phyloP scores from a whole-genome alignment of 1,140 invertebrate genomes.

The Orchestia grillus region DNA sequence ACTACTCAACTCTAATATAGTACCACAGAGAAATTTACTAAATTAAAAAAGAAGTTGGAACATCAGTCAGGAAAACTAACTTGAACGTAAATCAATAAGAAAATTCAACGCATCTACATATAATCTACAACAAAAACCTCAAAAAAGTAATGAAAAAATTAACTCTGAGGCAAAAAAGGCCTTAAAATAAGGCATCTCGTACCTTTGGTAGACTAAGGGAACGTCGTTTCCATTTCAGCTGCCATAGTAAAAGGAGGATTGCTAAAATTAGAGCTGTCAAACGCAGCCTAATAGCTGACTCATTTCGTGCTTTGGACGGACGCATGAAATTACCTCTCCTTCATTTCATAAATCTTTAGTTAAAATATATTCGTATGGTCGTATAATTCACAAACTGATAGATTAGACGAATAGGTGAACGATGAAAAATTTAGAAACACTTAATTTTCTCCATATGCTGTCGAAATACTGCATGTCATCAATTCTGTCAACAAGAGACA shows the following conservation, averaged over 20 bases:
- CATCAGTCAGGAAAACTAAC: neutral
- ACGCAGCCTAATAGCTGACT: neutral
- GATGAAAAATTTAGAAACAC: neutral
- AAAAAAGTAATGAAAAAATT: neutral
- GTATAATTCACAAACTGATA: neutral
- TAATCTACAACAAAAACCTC: neutral
- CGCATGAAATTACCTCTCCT: neutral
- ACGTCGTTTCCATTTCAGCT: slow-evolving; percentile 67
- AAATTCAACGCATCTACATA: neutral
- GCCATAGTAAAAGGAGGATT: slow-evolving; percentile 60
- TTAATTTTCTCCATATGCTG: neutral
- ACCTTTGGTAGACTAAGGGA: slow-evolving; percentile 68
- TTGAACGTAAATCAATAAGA: neutral
- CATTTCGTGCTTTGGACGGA: neutral
- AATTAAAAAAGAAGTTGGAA: neutral
- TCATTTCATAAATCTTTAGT: neutral
- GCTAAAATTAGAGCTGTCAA: neutral
- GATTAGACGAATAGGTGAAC: too few species aligned
- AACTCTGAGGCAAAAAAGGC: neutral
- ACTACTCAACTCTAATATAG: neutral
- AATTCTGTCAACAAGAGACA: neutral
- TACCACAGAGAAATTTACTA: neutral
- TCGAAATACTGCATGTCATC: neutral
- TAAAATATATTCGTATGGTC: neutral
- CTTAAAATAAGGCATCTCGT: slow-evolving; percentile 51